These are phyloP conservation scores for Tetropium fuscum DNA, from an alignment of 2,888 invertebrate species.

Conservation along the genomic window DNA sequence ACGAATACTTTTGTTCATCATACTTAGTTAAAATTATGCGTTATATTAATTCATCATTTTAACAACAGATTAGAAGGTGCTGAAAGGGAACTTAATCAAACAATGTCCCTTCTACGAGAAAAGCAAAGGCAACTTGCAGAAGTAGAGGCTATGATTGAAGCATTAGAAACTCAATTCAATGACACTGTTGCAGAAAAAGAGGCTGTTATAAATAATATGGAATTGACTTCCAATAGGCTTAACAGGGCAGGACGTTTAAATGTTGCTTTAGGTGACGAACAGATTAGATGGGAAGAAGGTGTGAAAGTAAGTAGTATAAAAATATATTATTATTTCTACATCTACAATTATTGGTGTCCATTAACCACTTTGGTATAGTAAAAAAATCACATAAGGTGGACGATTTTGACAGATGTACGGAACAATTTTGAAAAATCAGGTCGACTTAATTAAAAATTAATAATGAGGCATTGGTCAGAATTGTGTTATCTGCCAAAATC, in stretches of 20 bases:
- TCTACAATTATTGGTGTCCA: no score
- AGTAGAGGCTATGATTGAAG: conserved; percentile 78
- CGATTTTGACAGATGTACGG: no score
- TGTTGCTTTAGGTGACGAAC: conserved; percentile 88
- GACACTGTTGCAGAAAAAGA: conserved; percentile 81
- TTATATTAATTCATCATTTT: background rate
- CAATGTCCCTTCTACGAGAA: conserved; percentile 79
- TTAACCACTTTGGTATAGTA: no score
- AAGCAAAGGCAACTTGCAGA: conserved; percentile 87
- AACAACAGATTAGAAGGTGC: conserved; percentile 78
- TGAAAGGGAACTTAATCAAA: conserved; percentile 79
- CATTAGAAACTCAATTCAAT: conserved; percentile 74
- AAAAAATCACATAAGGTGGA: no score
- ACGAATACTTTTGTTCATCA: background rate
- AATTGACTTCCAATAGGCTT: conserved; percentile 81
- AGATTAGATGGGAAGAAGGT: conserved; percentile 84
- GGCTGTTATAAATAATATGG: conserved; percentile 79
- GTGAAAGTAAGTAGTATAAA: conserved; percentile 72
- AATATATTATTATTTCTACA: no score
- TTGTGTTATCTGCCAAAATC: no score
- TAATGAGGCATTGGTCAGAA: no score
- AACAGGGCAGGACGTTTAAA: conserved; percentile 87
- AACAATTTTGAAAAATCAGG: no score
- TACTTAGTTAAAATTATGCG: conserved; percentile 9
- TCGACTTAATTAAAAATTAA: no score